Conservation (phyloP, 2,113 vertebrate species). For the Acinonyx jubatus region DNA sequence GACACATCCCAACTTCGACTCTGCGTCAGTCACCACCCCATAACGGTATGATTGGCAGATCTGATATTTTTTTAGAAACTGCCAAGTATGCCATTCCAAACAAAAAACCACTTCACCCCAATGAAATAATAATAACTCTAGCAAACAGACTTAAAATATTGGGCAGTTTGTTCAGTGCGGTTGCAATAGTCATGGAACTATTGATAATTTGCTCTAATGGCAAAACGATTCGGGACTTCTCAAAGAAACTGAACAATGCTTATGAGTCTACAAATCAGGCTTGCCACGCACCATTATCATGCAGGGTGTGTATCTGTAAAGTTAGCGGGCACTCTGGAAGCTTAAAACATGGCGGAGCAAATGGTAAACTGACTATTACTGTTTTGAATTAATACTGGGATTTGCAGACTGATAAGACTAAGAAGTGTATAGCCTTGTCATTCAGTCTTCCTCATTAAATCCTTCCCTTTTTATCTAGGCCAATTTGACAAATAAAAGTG, state of each 20-base stretch:
- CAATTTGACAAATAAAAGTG: background rate
- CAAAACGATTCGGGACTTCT: background rate
- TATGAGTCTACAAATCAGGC: background rate
- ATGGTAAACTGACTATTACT: background rate
- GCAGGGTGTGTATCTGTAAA: background rate
- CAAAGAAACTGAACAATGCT: background rate
- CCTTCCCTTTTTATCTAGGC: background rate
- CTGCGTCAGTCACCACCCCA: background rate
- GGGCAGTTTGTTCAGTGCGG: background rate
- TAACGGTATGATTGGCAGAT: background rate
- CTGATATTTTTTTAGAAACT: background rate
- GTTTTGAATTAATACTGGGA: constrained; percentile 29
- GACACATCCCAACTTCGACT: background rate
- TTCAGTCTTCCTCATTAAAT: background rate
- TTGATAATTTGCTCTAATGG: constrained; percentile 3
- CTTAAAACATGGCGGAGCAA: background rate
- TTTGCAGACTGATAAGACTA: background rate
- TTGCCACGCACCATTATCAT: background rate
- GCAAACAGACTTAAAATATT: background rate
- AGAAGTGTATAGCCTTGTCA: background rate
- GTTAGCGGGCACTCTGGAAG: background rate
- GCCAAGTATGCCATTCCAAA: background rate
- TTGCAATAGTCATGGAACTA: constrained; percentile 18
- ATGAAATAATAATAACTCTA: constrained; percentile 11
- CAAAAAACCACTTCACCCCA: background rate